Percentiles rank a stretch among this genome's conserved stretches.
Conservation (phyloP, 2,888 invertebrate species). For the Chaetogeoica ovagalla region DNA sequence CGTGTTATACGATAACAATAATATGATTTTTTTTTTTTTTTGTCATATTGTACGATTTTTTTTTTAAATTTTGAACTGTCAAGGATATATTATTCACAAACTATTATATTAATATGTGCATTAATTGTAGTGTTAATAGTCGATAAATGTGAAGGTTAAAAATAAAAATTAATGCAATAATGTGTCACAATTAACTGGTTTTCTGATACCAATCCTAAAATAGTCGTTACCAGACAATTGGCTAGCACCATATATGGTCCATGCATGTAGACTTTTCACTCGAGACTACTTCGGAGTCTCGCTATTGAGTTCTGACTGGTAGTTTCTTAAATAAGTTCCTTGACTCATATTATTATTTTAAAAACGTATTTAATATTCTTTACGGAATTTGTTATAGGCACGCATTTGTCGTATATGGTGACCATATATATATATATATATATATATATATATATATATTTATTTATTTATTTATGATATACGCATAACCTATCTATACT, state of each 20-base stretch:
- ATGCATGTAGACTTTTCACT: constrained; percentile 32
- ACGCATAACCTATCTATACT: too few species aligned
- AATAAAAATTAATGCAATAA: constrained; percentile 27
- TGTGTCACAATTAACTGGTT: constrained; percentile 37
- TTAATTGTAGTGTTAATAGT: too few species aligned
- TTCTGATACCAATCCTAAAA: constrained; percentile 40
- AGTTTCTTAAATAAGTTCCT: constrained; percentile 33
- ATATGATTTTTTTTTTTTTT: too few species aligned
- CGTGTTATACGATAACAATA: too few species aligned
- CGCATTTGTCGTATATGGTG: not conserved
- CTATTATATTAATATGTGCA: too few species aligned
- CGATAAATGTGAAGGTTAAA: constrained; percentile 4
- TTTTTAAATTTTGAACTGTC: too few species aligned
- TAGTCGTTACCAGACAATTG: constrained; percentile 41
- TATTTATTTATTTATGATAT: too few species aligned
- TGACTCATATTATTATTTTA: constrained; percentile 39
- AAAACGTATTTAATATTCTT: constrained; percentile 25
- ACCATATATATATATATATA: not conserved
- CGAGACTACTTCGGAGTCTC: not conserved
- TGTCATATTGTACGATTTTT: too few species aligned
- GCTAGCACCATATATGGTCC: constrained; percentile 39
- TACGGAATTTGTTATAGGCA: not conserved
- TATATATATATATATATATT: too few species aligned
- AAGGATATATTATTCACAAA: too few species aligned
- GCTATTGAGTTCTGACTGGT: constrained; percentile 7